Evolutionary conservation across 2,888 invertebrate species (phyloP), one percentile per base, ranked within the genome.

Genomic region (Dicycla oo): DNA sequence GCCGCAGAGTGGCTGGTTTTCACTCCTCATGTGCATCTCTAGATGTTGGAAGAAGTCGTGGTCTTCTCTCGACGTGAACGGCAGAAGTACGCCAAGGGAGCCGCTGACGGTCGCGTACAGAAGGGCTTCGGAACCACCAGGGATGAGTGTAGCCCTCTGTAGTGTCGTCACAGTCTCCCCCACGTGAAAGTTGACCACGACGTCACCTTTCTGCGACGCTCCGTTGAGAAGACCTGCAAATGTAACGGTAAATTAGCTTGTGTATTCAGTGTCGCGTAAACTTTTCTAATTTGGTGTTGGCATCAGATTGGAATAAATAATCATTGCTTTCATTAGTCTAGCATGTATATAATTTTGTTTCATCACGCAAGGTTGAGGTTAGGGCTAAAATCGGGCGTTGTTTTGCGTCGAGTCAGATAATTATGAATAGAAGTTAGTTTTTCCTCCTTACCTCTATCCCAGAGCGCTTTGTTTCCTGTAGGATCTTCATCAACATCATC

Each of bases 401-500:
- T 40, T 3, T 61, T 20, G 26, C 8, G 15, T 30, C 2, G 2
- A 26, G 18, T 0, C 13, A 18, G 13, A 49, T 34, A 45, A 23
- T 23, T 13, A 49, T 26, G 18, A 6, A 38, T 5, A 15, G 1
- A 20, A 38, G 26, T 26, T n/a, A 7, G 2, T 13, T 53, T 57
- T 23, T n/a, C 43, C 43, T 49, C 15, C 57, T 91, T 88, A 94
- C 97, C 98, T 91, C 98, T 97, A 91, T 98, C 98, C 99, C 99
- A 99, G 0, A 99, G 96, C 0, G 99, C 99, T 93, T 99, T 99
- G 89, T 99, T 99, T 58, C 99, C 99, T 0, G 99, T 99, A 0
- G 99, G 99, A 95, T 99, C 99, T 94, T 99, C 99, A 92, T 99
- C 99, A 0, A 99, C 99, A 91, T 99, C 99, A 93, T 99, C 99